Base-by-base conservation (phyloP, 2,797 vertebrate genomes). In the Bradypodion pumilum region DNA sequence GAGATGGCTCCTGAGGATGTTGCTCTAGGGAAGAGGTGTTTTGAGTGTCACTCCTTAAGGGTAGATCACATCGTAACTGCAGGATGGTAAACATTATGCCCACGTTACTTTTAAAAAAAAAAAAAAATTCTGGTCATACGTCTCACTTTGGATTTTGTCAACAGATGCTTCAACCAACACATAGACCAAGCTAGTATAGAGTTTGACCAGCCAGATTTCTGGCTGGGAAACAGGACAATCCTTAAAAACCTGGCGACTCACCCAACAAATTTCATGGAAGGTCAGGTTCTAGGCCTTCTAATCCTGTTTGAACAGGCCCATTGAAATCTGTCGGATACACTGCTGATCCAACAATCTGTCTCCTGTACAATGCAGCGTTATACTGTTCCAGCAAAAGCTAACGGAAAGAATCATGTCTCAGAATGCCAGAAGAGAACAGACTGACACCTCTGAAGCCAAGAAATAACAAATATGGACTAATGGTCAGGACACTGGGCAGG, bases 401-500 rank as follows among this genome's bases (percentile, higher is more conserved):
- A 68, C n/a, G 70, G 78, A 85, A 85, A 85, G 49, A 68, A 69
- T n/a, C n/a, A 56, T 68, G 78, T 37, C 62, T 80, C 29, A 35
- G 78, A 68, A 37, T 85, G 21, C 70, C 78, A 66, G 49, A 62
- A 15, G 63, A 15, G 8, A 70, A 74, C 72, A 75, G 46, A 75
- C 7, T 35, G 62, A 60, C 37, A 74, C 37, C 84, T 85, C 65
- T 46, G 72, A 25, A 49, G 63, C 78, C 78, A 80, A 69, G n/a
- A 59, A 74, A 74, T 42, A 46, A 59, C 27, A 60, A 80, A 80
- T 59, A 80, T 66, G 37, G 21, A 62, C 63, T 13, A 56, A 59
- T 32, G 62, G 70, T 15, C 77, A 44, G 4, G 29, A 40, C 40
- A 56, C 13, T 23, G 35, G 35, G 9, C 44, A 46, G 46, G 15